phyloP scores from a whole-genome alignment of 2,113 vertebrate species.

The Callithrix jacchus region DNA sequence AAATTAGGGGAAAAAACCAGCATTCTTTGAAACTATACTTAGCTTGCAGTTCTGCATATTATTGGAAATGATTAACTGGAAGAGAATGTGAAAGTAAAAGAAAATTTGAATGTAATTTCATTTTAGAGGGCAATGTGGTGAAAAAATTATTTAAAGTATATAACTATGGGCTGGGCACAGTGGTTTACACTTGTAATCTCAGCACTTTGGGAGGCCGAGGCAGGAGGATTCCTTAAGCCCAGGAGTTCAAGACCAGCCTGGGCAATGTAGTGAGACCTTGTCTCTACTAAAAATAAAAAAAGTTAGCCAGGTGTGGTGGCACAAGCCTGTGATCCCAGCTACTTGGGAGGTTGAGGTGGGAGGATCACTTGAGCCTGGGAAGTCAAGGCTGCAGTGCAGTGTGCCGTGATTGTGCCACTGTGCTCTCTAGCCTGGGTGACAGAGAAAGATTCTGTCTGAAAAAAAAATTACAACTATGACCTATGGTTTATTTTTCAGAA shows the following conservation, averaged over 20 bases:
- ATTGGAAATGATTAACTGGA: conserved; percentile 1
- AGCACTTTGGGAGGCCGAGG: too few relatives aligned
- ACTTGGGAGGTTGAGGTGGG: too few relatives aligned
- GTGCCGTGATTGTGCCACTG: too few relatives aligned
- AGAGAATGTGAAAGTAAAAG: conserved; percentile 40
- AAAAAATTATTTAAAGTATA: conserved; percentile 43
- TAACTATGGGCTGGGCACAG: not conserved
- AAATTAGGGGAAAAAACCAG: not conserved
- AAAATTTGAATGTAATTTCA: conserved; percentile 38
- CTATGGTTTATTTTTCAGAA: conserved; percentile 33
- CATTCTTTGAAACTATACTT: conserved; percentile 35
- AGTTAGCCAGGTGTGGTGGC: too few relatives aligned
- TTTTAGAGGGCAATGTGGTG: conserved; percentile 32
- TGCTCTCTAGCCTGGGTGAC: too few relatives aligned
- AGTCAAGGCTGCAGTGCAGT: too few relatives aligned
- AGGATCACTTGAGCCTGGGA: too few relatives aligned
- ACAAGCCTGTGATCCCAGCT: too few relatives aligned
- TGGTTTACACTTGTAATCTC: not conserved
- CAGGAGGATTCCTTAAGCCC: too few relatives aligned
- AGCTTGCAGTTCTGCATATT: conserved; percentile 18
- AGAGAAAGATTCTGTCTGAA: not conserved
- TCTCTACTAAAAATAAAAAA: too few relatives aligned
- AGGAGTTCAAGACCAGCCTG: too few relatives aligned
- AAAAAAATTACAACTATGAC: conserved; percentile 19
- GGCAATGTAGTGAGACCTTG: too few relatives aligned